phyloP scores from a whole-genome alignment of 2,888 invertebrate genomes.

The Tromatobia lineatoria region DNA sequence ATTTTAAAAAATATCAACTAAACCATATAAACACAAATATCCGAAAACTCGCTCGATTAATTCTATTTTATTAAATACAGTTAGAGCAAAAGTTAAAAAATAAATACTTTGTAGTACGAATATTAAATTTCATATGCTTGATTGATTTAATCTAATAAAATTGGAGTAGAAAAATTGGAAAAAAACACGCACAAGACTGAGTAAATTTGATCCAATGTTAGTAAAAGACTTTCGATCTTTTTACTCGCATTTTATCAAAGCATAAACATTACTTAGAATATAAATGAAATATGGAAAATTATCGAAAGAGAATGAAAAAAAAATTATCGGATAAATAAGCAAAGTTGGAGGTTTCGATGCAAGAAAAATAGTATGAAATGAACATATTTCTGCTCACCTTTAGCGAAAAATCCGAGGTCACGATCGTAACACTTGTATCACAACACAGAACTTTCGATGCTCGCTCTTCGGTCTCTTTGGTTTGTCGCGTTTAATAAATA shows the following conservation, averaged over 20 bases:
- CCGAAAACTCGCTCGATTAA: not conserved
- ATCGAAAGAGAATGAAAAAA: not conserved
- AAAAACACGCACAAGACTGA: too few species aligned
- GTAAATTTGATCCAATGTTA: too few species aligned
- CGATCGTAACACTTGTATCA: slow-evolving; percentile 72
- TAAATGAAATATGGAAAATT: not conserved
- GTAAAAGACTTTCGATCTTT: too few species aligned
- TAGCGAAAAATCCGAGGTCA: slow-evolving; percentile 75
- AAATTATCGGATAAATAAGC: not conserved
- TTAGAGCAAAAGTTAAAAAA: too few species aligned
- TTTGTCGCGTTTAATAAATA: not conserved
- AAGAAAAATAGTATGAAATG: not conserved
- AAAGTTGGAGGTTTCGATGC: not conserved
- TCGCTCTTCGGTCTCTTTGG: not conserved
- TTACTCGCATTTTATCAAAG: not conserved
- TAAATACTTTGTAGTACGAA: too few species aligned
- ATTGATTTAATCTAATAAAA: too few species aligned
- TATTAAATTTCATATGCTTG: too few species aligned
- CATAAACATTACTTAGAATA: not conserved
- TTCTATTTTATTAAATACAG: too few species aligned
- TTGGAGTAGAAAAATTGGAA: too few species aligned
- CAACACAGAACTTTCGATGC: slow-evolving; percentile 69
- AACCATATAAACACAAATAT: not conserved
- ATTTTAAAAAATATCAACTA: not conserved
- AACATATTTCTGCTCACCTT: slow-evolving; percentile 68